Evolutionary conservation across 2,888 invertebrate species (phyloP), one percentile per base, ranked within the genome.

Genomic region (Celastrina argiolus): DNA sequence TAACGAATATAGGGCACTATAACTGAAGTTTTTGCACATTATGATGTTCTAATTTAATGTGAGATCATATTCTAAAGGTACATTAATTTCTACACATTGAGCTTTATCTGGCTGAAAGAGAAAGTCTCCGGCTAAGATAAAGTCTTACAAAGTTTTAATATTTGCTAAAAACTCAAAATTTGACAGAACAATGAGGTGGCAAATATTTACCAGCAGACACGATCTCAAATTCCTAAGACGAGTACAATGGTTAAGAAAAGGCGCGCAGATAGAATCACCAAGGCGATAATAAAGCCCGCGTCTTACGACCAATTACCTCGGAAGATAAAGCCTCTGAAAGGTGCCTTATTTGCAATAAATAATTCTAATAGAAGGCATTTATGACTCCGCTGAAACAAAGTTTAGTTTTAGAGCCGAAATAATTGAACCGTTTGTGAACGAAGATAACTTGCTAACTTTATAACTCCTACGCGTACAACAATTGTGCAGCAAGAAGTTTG

Each of bases 291-390:
- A 85, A 84, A 85, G 76, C 80, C 74, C 75, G 78, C 75, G 78
- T 78, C 81, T 83, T 85, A 86, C 83, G 83, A 84, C 81, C 85
- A 86, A 86, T 86, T 86, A 86, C 82, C 69, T 74, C 63, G 71
- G 72, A 70, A 84, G 85, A 84, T 86, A 85, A 84, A 83, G 81
- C 82, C 81, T 78, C 78, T 79, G 80, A 80, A 79, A 80, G 78
- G 78, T 74, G 75, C 78, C 61, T 74, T 75, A 70, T 67, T 69
- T 71, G 68, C 71, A 64, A 66, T 67, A 67, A 68, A 69, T 66
- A 59, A 65, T 69, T 69, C 67, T 67, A 65, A 68, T 68, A 66
- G 67, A 69, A 66, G 66, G 61, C 70, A 45, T 63, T 61, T 41
- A 41, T 61, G 61, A 36, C 61, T 39, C 18, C 34, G 39, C 41